Evolutionary conservation across 1,140 invertebrate species (phyloP).

Genomic region (Pseudomyrmex cubaensis): DNA sequence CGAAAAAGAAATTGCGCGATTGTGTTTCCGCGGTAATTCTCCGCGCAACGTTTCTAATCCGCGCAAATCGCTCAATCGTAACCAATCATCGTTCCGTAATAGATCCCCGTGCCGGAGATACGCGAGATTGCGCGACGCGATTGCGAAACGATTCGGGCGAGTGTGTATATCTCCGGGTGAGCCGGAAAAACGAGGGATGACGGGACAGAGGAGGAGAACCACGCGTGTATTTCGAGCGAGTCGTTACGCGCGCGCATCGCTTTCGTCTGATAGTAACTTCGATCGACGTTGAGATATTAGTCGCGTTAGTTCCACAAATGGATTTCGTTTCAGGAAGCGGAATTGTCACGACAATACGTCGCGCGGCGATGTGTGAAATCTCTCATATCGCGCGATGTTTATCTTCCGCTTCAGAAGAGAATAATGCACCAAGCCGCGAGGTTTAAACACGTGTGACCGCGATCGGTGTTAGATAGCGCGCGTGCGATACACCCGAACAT

Average conservation of each 20-base stretch:
- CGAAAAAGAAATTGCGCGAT: not conserved
- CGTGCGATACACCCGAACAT: not conserved
- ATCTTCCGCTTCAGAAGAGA: constrained; percentile 46
- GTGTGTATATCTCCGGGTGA: constrained; percentile 2
- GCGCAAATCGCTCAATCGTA: constrained; percentile 19
- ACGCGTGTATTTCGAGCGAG: constrained; percentile 36
- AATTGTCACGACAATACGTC: constrained; percentile 50
- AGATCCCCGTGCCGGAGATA: constrained; percentile 32
- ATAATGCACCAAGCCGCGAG: constrained; percentile 29
- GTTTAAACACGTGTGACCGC: constrained; percentile 28
- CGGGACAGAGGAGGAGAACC: not conserved
- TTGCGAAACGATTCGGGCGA: constrained; percentile 40
- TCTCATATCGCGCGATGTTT: constrained; percentile 45
- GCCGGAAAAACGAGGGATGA: constrained; percentile 26
- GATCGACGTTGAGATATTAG: constrained; percentile 57
- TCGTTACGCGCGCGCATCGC: constrained; percentile 28
- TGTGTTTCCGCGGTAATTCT: constrained; percentile 6
- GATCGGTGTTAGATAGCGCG: constrained; percentile 37
- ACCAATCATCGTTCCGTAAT: constrained; percentile 16
- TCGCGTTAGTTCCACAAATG: constrained; percentile 53
- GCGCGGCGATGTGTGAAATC: constrained; percentile 42
- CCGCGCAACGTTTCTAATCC: not conserved
- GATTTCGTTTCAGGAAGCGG: constrained; percentile 47
- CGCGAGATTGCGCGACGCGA: constrained; percentile 26
- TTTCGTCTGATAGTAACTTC: constrained; percentile 36